Evolutionary conservation across 2,797 vertebrate genomes (phyloP), one percentile per base, ranked within the genome.

Genomic region (Poeciliopsis paucimaculata): DNA sequence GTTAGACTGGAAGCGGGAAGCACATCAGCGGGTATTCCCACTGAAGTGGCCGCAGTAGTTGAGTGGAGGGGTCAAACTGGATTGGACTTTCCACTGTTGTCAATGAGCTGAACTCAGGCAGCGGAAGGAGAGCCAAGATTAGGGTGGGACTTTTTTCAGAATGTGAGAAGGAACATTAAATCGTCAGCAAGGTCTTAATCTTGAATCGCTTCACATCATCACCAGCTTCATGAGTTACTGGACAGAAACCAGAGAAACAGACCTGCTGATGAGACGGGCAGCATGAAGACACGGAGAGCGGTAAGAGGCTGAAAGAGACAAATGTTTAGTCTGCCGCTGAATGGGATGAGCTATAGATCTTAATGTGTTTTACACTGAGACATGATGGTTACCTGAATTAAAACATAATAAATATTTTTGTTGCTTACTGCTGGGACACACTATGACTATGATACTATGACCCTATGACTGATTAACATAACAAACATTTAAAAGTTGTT

Each of bases 1-100:
- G 12, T 1, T 7, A n/a, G 64, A 77, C 11, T 60, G 57, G 79
- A 34, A 74, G 73, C 15, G 72, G 64, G 78, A 89, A 86, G 66
- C 77, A n/a, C 39, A 73, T n/a, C 10, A 0, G 6, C 2, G 20
- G 73, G n/a, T 62, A 82, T 89, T 84, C 73, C 77, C 79, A 4
- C 70, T 74, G 79, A 68, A 73, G 75, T 60, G 75, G 11, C 71
- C 72, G 60, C 87, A 83, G 83, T 46, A 71, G 45, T 49, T 81
- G 80, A 88, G 82, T 88, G 84, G 86, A 26, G 51, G 76, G 81
- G 88, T 91, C 86, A 81, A 74, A 78, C 84, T 34, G 41, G 26
- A 66, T 64, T 46, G 89, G 89, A 88, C 84, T 89, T 92, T 90
- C 91, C 92, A 83, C 57, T 77, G 31, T 78, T 88, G 81, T 81